Evolutionary conservation across 2,888 invertebrate species (phyloP).

Genomic region (Choristoneura rosaceana): DNA sequence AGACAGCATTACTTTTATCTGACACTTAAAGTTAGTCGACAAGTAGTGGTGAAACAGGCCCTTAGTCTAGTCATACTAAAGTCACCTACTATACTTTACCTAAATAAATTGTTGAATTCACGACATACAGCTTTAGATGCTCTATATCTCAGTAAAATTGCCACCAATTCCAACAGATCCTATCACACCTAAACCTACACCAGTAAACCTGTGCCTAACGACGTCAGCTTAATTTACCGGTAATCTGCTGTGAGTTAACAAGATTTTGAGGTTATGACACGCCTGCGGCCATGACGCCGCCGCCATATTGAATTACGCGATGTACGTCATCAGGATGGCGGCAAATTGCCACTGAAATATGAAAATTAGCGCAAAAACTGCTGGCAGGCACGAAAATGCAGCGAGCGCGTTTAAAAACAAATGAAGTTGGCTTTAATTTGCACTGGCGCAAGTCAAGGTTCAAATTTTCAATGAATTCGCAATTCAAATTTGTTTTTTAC

Average conservation of each 20-base stretch:
- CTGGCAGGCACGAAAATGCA: conserved; percentile 13
- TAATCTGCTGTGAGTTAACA: conserved; percentile 71
- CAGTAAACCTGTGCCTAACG: conserved; percentile 54
- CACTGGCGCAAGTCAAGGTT: conserved; percentile 4
- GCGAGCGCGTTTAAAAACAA: background rate
- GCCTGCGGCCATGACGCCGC: conserved; percentile 61
- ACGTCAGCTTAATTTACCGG: conserved; percentile 69
- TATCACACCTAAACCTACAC: conserved; percentile 37
- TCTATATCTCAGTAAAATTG: background rate
- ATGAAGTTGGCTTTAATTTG: background rate
- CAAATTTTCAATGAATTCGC: background rate
- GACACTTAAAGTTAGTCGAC: no score
- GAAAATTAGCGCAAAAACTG: conserved; percentile 38
- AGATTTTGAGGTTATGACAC: conserved; percentile 73
- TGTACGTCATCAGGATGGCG: conserved; percentile 34
- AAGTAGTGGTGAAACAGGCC: no score
- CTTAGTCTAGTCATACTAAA: no score
- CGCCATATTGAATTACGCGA: conserved; percentile 70
- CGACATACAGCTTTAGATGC: background rate
- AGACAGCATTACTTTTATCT: no score
- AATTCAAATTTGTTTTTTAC: background rate
- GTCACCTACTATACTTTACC: no score
- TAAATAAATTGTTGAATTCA: background rate
- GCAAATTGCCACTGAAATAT: conserved; percentile 50
- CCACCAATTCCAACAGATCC: conserved; percentile 1